Base-by-base conservation (phyloP, 2,113 vertebrate species). In the Nannobrachium achirus region DNA sequence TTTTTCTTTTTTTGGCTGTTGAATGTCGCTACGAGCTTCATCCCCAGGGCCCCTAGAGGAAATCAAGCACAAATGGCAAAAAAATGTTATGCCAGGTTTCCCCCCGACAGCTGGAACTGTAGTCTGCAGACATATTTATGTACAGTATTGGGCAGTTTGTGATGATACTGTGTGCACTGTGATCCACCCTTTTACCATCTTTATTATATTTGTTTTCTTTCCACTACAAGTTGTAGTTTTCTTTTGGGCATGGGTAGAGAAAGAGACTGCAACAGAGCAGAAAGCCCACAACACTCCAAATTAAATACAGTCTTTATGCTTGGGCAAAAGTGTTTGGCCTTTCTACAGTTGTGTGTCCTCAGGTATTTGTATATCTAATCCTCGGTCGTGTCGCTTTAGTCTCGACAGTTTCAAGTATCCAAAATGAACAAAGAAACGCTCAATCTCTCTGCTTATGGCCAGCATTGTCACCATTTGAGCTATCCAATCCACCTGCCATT, bases 21-120 rank as follows among this genome's bases (percentile, higher is more conserved):
- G 51, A 63, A 78, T 71, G 66, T 18, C 46, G 42, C 75, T 83
- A 51, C 11, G 68, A 59, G 79, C 49, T 68, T 56, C 76, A 51
- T 87, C 86, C 88, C 86, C 42, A 73, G 84, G 86, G 85, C 69
- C 82, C 64, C 41, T 6, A 70, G 81, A 86, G 85, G 80, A 85
- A 82, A 76, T 58, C 65, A 66, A 81, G 63, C 80, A 81, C 74
- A 76, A 66, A 63, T 71, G 53, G 79, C 45, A 68, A 48, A 10
- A 48, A 10, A 44, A 49, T 18, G 20, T 15, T 61, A 46, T 81
- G 66, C 69, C 63, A 13, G 39, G 15, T 63, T 81, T 62, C 53
- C 63, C n/a, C 45, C 51, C 33, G 9, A 69, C 76, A 83, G 68
- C 76, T 83, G 79, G 60, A 57, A 52, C 57, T 52, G 58, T 10